These are phyloP conservation scores for Dendroctonus ponderosae DNA, from an alignment of 1,140 invertebrate genomes.

Conservation along the genomic window DNA sequence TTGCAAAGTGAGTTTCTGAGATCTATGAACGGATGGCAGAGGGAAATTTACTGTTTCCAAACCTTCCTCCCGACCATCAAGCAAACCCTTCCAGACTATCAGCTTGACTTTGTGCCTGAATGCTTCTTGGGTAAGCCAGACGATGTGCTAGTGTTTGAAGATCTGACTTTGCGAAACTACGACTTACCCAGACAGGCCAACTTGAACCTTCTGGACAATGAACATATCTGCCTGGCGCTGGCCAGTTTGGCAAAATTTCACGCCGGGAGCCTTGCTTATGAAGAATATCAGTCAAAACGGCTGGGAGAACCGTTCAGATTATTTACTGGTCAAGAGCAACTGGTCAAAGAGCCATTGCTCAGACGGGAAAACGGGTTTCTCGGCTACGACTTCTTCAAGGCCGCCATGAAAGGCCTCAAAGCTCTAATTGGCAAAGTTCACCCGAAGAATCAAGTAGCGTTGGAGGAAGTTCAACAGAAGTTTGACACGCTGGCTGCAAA, in stretches of 20 bases:
- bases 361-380: conserved; percentile 45
- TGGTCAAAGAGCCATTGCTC: conserved; percentile 55
- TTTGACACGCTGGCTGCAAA: conserved; percentile 43
- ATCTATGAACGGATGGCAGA: conserved; percentile 54
- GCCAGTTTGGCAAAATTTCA: conserved; percentile 55
- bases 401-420: conserved; percentile 50
- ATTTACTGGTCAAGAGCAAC: conserved; percentile 51
- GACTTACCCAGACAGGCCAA: conserved; percentile 42
- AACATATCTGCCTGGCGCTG: conserved; percentile 54
- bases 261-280: conserved; percentile 56
- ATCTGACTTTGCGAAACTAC: conserved; percentile 50
- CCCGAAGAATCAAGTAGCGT: conserved; percentile 36
- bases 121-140: conserved; percentile 51
- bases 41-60: conserved; percentile 54
- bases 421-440: conserved; percentile 52
- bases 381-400: conserved; percentile 50
- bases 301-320: conserved; percentile 39
- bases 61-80: conserved; percentile 50
- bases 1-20: conserved; percentile 51
- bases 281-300: conserved; percentile 49
- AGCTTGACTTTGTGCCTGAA: conserved; percentile 47
- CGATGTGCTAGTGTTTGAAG: conserved; percentile 53
- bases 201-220: conserved; percentile 51
- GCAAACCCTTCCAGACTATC: conserved; percentile 14
- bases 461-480: conserved; percentile 45